Percentiles rank a stretch among this genome's conserved stretches.
Evolutionary conservation across 2,888 invertebrate genomes (phyloP).

Genomic region (Drosophila multiciliata): DNA sequence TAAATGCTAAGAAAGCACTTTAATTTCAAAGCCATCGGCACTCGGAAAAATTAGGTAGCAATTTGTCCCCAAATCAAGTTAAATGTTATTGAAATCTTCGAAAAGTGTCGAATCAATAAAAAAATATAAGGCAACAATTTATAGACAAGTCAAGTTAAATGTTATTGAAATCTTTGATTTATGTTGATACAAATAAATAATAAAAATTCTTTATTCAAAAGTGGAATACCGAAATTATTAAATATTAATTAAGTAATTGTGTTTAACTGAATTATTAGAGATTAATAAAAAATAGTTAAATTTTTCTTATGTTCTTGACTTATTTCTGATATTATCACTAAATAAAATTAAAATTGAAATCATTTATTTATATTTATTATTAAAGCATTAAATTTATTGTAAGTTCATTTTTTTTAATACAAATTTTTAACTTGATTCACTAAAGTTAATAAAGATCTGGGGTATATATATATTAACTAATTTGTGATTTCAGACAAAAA

Average conservation of each 20-base stretch:
- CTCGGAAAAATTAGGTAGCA: neutral
- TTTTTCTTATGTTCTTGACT: accelerated
- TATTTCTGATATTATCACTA: neutral
- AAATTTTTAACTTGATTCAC: too few species aligned
- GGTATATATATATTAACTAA: too few species aligned
- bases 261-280: too few species aligned
- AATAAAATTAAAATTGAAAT: neutral
- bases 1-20: conserved; percentile 76
- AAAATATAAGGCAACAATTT: neutral
- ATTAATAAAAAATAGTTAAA: neutral
- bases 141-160: neutral
- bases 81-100: neutral
- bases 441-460: too few species aligned
- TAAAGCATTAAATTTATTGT: neutral
- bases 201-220: neutral
- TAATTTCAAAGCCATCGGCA: conserved; percentile 55
- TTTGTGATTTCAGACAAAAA: neutral
- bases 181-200: neutral
- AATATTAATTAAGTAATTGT: neutral
- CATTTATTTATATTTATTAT: neutral
- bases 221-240: neutral
- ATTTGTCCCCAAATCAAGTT: neutral
- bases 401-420: too few species aligned
- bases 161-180: neutral
- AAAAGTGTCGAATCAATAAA: neutral